Base-by-base conservation (phyloP, 2,113 vertebrate species). In the Trogon melanurus region DNA sequence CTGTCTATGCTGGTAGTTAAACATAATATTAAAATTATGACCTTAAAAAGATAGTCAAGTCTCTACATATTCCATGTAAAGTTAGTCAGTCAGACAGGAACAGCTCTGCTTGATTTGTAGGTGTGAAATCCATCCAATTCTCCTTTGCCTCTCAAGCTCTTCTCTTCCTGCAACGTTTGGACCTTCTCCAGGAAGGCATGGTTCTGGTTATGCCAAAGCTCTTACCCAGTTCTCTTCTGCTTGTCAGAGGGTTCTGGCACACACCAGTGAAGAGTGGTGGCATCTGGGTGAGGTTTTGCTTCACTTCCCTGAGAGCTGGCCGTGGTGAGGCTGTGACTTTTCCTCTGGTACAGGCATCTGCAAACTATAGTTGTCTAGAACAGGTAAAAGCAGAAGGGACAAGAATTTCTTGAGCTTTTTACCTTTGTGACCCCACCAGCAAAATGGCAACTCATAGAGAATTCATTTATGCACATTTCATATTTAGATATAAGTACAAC, bases 361-460 rank as follows among this genome's bases (percentile, higher is more conserved):
- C 69, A 60, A 58, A 16, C 41, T 51, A 6, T 26, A 12, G 13
- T 47, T 41, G 34, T 36, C n/a, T 44, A 29, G 36, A 66, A n/a
- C 0, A 11, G 11, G 16, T 23, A 16, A 38, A 54, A 70, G 15
- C 15, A 36, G 60, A 48, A 4, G 3, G 14, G 1, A 47, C 11
- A 8, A 76, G 26, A 45, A 58, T 71, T 78, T 51, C 58, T 72
- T 36, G 60, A 92, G 15, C 5, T 53, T 50, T 58, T 51, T 51
- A 3, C 36, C 41, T 50, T 73, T 0, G 0, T 66, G 66, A 27
- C 2, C 14, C 25, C 47, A 17, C 20, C 69, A 66, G 17, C 34
- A 74, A 57, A 74, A 66, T 8, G 15, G 12, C 45, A 93, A 62
- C 3, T 30, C 7, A 2, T 0, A 0, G 36, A 54, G 6, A 85